A percentile compares a stretch with the other conserved stretches of the same genome.
Evolutionary conservation across 2,888 invertebrate species (phyloP).

Genomic region (Cantharis nigra): DNA sequence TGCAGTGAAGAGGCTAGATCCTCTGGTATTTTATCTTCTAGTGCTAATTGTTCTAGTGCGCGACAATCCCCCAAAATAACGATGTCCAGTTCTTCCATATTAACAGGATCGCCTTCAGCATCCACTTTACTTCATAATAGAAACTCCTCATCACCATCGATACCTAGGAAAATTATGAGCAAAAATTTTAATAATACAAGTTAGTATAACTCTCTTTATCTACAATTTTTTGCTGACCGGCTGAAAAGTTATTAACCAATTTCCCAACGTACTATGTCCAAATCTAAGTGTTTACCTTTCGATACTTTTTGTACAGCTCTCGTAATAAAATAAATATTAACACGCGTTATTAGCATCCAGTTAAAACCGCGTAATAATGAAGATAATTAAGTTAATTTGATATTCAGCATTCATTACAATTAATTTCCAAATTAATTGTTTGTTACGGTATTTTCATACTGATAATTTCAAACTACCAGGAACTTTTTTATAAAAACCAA

Average conservation of each 20-base stretch:
- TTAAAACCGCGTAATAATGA: too few species aligned
- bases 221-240: background rate
- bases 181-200: slow-evolving; percentile 69
- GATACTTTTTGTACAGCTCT: background rate
- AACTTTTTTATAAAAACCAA: too few species aligned
- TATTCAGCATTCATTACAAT: too few species aligned
- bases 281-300: background rate
- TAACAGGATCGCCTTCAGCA: slow-evolving; percentile 43
- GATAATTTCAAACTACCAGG: too few species aligned
- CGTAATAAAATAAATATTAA: background rate
- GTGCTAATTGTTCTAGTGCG: slow-evolving; percentile 43
- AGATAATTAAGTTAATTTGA: too few species aligned
- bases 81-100: slow-evolving; percentile 43
- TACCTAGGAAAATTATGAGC: slow-evolving; percentile 67
- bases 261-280: background rate
- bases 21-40: slow-evolving; percentile 37
- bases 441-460: too few species aligned
- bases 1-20: slow-evolving; percentile 38
- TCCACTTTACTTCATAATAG: slow-evolving; percentile 54
- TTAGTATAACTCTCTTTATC: slow-evolving; percentile 53
- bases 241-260: background rate
- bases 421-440: too few species aligned
- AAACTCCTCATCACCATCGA: slow-evolving; percentile 58
- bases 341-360: background rate
- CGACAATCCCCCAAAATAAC: slow-evolving; percentile 40